These are phyloP conservation scores for Tenodera sinensis DNA, from an alignment of 2,888 invertebrate species.

Conservation along the genomic window DNA sequence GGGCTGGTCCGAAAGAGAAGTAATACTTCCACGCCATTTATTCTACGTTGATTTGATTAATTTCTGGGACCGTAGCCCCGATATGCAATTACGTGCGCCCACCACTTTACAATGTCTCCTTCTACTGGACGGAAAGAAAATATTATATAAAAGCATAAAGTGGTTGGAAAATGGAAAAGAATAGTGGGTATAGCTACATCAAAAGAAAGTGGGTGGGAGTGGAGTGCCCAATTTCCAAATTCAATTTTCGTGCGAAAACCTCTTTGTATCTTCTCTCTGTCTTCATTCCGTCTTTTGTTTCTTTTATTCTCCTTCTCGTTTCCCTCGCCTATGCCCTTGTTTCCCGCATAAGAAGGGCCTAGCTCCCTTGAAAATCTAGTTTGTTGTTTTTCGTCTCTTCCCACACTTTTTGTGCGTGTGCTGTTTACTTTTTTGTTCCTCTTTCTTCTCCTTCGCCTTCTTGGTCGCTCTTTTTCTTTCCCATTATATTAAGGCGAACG, in stretches of 20 bases:
- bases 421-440: conserved; percentile 2
- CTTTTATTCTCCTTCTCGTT: not conserved
- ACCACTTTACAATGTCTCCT: not conserved
- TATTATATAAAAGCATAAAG: conserved; percentile 23
- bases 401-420: not conserved
- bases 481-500: conserved; percentile 6
- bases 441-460: not conserved
- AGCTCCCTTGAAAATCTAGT: not conserved
- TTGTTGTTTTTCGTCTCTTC: not conserved
- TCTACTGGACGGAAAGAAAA: conserved; percentile 1
- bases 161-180: conserved; percentile 20
- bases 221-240: conserved; percentile 29
- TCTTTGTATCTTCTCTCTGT: conserved; percentile 22
- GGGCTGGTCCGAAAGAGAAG: not conserved
- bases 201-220: conserved; percentile 12
- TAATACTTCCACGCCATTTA: conserved; percentile 5
- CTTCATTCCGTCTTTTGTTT: not conserved
- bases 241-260: conserved; percentile 29
- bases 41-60: conserved; percentile 13
- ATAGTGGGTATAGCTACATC: conserved; percentile 13
- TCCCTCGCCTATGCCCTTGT: not conserved
- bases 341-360: conserved; percentile 1
- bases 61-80: not conserved
- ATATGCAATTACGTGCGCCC: conserved; percentile 11
- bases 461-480: not conserved